Percentiles rank a stretch among this genome's conserved stretches.
Conservation (phyloP, 2,888 invertebrate species). For the Germaria angustata region DNA sequence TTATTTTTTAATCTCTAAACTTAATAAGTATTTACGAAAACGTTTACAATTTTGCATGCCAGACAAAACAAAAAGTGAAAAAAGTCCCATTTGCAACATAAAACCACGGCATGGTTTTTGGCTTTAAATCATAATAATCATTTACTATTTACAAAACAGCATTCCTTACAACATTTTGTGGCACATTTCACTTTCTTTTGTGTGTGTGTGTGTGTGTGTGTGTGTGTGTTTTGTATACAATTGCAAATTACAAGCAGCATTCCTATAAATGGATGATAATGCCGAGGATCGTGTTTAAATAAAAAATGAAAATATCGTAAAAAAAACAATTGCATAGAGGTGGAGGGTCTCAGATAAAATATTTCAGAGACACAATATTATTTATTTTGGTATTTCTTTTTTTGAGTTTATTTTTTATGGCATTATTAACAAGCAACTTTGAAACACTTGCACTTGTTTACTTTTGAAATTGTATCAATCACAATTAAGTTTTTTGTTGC, state of each 20-base stretch:
- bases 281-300: constrained; percentile 16
- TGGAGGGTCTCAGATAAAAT: constrained; percentile 17
- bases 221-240: constrained; percentile 11
- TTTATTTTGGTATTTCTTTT: constrained; percentile 12
- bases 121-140: constrained; percentile 63
- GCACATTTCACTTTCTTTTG: constrained; percentile 66
- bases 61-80: neutral
- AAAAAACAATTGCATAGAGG: constrained; percentile 14
- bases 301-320: neutral
- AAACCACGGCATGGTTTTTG: constrained; percentile 46
- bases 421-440: constrained; percentile 42
- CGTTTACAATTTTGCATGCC: constrained; percentile 7
- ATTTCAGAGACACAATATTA: constrained; percentile 15
- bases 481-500: constrained; percentile 13
- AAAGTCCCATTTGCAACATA: constrained; percentile 12
- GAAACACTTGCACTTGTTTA: constrained; percentile 63
- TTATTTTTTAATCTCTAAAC: neutral
- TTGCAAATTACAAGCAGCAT: constrained; percentile 30
- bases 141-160: constrained; percentile 50
- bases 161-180: constrained; percentile 65
- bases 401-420: constrained; percentile 9
- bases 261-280: constrained; percentile 27
- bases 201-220: neutral
- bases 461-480: constrained; percentile 55
- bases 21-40: neutral